A percentile compares a stretch with the other conserved stretches of the same genome.
Evolutionary conservation across 2,113 vertebrate species (phyloP).

Genomic region (Athene cunicularia): DNA sequence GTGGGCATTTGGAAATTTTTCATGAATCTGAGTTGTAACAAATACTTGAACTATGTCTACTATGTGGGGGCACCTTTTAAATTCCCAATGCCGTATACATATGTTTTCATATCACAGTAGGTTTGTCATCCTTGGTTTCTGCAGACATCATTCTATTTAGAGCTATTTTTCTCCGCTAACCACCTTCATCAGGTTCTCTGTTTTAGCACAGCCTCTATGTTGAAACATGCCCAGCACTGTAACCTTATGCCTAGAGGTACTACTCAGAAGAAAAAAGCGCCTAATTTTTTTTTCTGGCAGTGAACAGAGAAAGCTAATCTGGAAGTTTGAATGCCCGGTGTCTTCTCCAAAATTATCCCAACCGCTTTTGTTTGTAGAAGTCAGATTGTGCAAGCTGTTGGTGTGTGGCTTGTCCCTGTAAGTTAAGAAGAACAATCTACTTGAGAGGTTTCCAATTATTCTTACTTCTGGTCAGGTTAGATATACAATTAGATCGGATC

Average conservation of each 20-base stretch:
- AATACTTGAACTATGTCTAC: not conserved
- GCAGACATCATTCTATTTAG: not conserved
- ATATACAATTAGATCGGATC: slow-evolving; percentile 9
- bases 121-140: slow-evolving; percentile 3
- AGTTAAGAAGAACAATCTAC: slow-evolving; percentile 37
- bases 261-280: not conserved
- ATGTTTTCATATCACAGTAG: not conserved
- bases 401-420: not conserved
- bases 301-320: not conserved
- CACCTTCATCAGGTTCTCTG: slow-evolving; percentile 2
- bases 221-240: slow-evolving; percentile 26
- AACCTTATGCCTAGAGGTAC: slow-evolving; percentile 26
- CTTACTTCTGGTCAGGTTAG: slow-evolving; percentile 55
- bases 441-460: slow-evolving; percentile 50
- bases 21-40: not conserved
- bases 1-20: not conserved
- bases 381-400: slow-evolving; percentile 17
- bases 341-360: slow-evolving; percentile 41
- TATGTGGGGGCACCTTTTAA: not conserved
- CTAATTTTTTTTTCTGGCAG: not conserved
- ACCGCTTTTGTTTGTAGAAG: slow-evolving; percentile 26
- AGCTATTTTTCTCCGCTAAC: not conserved
- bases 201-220: not conserved
- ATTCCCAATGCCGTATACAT: not conserved
- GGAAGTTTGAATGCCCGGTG: not conserved